phyloP scores from a whole-genome alignment of 92 coral and sea anemone species.

The Zoanthus solanderi region DNA sequence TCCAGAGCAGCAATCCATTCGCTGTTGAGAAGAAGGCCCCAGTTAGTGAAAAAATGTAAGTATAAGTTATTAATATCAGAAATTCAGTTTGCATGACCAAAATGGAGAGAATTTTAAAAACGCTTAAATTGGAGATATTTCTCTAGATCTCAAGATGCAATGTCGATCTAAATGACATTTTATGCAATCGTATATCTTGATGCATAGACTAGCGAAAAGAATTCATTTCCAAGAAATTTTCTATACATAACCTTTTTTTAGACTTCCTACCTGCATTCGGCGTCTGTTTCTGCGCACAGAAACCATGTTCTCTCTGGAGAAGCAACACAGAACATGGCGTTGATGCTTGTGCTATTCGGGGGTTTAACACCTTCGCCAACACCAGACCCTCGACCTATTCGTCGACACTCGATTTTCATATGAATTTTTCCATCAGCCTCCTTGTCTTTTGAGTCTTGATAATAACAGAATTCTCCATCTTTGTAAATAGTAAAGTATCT shows the following conservation, averaged over 20 bases:
- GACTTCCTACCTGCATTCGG: slow-evolving; percentile 81
- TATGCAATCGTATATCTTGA: not conserved
- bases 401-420: slow-evolving; percentile 85
- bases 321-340: slow-evolving; percentile 83
- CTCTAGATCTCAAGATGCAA: too few species aligned
- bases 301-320: slow-evolving; percentile 89
- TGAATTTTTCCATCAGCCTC: slow-evolving; percentile 89
- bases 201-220: not conserved
- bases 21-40: slow-evolving; percentile 44
- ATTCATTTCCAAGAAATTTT: not conserved
- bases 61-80: too few species aligned
- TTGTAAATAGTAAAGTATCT: slow-evolving; percentile 92
- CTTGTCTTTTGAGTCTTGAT: slow-evolving; percentile 84
- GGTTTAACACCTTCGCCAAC: slow-evolving; percentile 91
- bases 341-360: slow-evolving; percentile 69
- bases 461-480: slow-evolving; percentile 95
- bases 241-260: not conserved
- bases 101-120: too few species aligned
- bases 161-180: too few species aligned
- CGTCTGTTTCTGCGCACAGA: slow-evolving; percentile 90
- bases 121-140: too few species aligned
- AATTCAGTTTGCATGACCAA: too few species aligned
- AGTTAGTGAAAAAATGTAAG: too few species aligned
- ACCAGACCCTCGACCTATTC: slow-evolving; percentile 77
- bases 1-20: slow-evolving; percentile 83